Percentiles rank a stretch among this genome's conserved stretches.
These are phyloP conservation scores for Ciconia boyciana DNA, from an alignment of 2,113 vertebrate species.

Conservation along the genomic window DNA sequence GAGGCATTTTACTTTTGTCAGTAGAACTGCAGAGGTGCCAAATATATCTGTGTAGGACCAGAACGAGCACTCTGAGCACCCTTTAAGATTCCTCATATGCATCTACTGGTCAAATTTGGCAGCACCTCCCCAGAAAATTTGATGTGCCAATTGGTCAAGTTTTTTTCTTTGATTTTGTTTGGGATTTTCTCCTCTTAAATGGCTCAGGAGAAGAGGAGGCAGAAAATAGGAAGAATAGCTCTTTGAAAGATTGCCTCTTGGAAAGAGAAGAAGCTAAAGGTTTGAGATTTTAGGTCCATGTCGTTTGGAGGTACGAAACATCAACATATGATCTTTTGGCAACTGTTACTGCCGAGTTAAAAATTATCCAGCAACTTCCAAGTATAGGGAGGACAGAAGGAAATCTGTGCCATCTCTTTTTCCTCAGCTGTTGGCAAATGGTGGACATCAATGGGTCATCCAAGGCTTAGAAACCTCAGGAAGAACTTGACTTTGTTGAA, in stretches of 20 bases:
- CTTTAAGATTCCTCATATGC: neutral
- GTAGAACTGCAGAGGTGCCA: neutral
- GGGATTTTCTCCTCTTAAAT: neutral
- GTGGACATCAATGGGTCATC: neutral
- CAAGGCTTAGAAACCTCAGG: neutral
- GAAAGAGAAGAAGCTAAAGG: neutral
- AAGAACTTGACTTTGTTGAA: neutral
- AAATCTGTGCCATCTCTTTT: neutral
- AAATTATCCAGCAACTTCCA: neutral
- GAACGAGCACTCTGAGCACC: neutral
- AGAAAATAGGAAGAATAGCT: neutral
- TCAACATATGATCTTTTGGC: neutral
- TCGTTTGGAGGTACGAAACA: neutral
- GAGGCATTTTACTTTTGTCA: neutral
- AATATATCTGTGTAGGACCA: neutral
- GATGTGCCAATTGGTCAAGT: neutral
- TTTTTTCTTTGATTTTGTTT: neutral
- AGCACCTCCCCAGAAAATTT: neutral
- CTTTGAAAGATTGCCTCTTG: neutral
- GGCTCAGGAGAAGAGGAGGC: neutral
- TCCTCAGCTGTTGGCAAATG: neutral
- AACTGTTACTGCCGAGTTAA: neutral
- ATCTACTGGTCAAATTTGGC: neutral
- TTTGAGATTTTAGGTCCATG: neutral
- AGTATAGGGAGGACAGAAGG: neutral